Conservation (phyloP, 2,888 invertebrate genomes). For the Timema cristinae region DNA sequence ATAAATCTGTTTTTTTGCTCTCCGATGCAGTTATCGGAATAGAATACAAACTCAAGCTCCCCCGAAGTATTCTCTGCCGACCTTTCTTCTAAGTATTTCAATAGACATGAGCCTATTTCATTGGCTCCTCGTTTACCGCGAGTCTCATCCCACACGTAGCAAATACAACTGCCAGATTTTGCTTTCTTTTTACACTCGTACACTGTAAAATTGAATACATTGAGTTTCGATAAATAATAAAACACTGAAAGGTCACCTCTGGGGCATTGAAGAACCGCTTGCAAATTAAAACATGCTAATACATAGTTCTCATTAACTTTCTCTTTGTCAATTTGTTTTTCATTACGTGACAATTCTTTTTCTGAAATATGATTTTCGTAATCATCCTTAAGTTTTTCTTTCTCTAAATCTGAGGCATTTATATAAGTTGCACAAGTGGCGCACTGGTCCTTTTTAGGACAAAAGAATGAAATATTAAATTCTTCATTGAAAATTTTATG, state of each 20-base stretch:
- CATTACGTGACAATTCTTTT: conserved; percentile 32
- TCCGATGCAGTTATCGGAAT: conserved; percentile 37
- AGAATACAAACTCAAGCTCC: conserved; percentile 29
- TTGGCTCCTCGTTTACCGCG: conserved; percentile 31
- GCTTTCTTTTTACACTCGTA: conserved; percentile 5
- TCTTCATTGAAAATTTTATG: no score
- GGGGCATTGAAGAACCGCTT: conserved; percentile 39
- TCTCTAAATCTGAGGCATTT: conserved; percentile 28
- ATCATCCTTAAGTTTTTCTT: conserved; percentile 31
- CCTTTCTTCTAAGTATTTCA: conserved; percentile 25
- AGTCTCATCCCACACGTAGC: conserved; percentile 35
- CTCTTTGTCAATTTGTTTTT: conserved; percentile 36
- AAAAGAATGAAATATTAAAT: no score
- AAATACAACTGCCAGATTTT: conserved; percentile 14
- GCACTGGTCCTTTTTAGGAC: no score
- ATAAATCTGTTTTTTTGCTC: conserved; percentile 36
- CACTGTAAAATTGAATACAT: conserved; percentile 27
- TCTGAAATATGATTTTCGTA: conserved; percentile 34
- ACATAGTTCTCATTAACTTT: conserved; percentile 24
- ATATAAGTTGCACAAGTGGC: no score
- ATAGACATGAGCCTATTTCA: conserved; percentile 35
- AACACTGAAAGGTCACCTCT: conserved; percentile 36
- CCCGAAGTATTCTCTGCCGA: neutral
- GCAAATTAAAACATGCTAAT: conserved; percentile 38
- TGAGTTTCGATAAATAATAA: conserved; percentile 32